Evolutionary conservation across 2,888 invertebrate genomes (phyloP).

Genomic region (Drosophila buzzatii): DNA sequence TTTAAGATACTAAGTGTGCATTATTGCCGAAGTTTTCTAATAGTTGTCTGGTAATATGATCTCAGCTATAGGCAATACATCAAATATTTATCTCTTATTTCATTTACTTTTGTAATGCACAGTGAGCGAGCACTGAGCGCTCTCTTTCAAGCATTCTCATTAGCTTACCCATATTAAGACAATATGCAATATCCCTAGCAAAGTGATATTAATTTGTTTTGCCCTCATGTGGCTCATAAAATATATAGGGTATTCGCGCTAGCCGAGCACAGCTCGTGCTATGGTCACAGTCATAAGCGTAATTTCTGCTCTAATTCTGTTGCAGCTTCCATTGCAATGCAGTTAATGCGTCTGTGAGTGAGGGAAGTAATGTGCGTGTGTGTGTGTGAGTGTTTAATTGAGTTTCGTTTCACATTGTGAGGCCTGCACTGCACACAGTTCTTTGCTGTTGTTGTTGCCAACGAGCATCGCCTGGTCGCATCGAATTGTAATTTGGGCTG

Average conservation of each 20-base stretch:
- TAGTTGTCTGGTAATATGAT: too few relatives aligned
- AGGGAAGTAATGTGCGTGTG: neutral
- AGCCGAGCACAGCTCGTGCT: slow-evolving; percentile 16
- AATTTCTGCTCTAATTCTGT: slow-evolving; percentile 72
- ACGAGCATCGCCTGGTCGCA: slow-evolving; percentile 28
- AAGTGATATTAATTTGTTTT: neutral
- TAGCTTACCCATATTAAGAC: neutral
- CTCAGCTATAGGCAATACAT: neutral
- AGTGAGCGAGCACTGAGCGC: too few relatives aligned
- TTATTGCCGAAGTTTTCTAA: too few relatives aligned
- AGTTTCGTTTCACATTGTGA: slow-evolving; percentile 45
- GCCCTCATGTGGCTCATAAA: neutral
- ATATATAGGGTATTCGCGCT: slow-evolving; percentile 40
- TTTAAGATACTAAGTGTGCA: too few relatives aligned
- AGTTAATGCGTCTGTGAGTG: slow-evolving; percentile 37
- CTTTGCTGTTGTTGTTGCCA: slow-evolving; percentile 26
- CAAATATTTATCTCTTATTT: neutral
- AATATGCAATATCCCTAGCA: neutral
- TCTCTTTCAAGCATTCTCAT: neutral
- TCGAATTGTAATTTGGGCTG: slow-evolving; percentile 15
- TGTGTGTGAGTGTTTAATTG: slow-evolving; percentile 35
- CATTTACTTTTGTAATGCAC: neutral
- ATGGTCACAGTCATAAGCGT: slow-evolving; percentile 56
- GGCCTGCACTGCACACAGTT: slow-evolving; percentile 5
- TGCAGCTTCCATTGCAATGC: slow-evolving; percentile 52